Base-by-base conservation (phyloP, 2,888 invertebrate genomes). In the Phengaris arion region DNA sequence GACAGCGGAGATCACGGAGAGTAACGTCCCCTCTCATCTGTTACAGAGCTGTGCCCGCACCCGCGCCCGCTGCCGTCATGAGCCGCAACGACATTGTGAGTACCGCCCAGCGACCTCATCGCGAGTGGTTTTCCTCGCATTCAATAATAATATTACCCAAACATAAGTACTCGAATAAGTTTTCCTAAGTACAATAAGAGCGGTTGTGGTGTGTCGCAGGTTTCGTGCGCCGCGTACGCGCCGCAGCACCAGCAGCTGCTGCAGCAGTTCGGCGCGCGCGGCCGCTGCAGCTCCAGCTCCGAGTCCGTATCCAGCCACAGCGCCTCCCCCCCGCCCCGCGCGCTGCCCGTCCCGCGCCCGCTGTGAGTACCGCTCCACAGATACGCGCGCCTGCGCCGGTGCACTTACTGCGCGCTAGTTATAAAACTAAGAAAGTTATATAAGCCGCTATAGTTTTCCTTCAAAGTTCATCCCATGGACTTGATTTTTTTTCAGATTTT, bases 241-340 rank as follows among this genome's bases (percentile, higher is more conserved):
- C 88, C 90, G 84, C 91, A 88, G 81, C 92, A 92, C 82, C 88
- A 88, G 77, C 88, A 87, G 83, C 87, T 92, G 85, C 86, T 90
- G 85, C 86, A 86, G 80, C 90, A 90, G 80, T 85, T 89, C 82
- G 83, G 85, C 81, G 84, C 85, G 78, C 96, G 78, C 69, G 84
- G 79, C 1, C 87, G 89, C 74, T 89, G 88, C 80, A 87, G 88
- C 87, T 88, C 97, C 89, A 97, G 97, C 92, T 97, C 97, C 35
- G 97, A 98, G 92, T 98, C 98, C 0, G 96, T 97, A 81, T 96
- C 96, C 52, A 91, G 91, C 81, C 84, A 81, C 81, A 84, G 87
- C 93, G 95, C 85, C 72, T 75, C 68, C 22, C 73, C 74, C 70
- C 74, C 76, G 55, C 46, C 69, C 72, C 72, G 75, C 77, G 74